Evolutionary conservation across 2,888 invertebrate species (phyloP).

Genomic region (Scrobipalpa costella): DNA sequence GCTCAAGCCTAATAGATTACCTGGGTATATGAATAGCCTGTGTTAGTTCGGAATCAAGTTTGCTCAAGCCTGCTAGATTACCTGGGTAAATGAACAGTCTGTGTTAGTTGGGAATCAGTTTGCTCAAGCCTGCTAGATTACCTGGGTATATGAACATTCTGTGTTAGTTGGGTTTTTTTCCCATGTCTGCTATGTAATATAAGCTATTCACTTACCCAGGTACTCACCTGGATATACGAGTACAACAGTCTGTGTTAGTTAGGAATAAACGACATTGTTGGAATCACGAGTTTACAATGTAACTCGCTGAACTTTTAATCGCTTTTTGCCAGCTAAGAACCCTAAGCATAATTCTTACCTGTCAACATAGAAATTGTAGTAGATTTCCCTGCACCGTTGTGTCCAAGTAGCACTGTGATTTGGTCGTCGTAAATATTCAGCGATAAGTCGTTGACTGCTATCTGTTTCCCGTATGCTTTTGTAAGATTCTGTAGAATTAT

Average conservation of each 20-base stretch:
- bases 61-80: too few species aligned
- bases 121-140: too few species aligned
- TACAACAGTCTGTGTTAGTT: neutral
- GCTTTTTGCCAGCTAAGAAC: neutral
- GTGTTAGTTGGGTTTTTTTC: too few species aligned
- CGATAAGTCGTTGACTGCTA: constrained; percentile 85
- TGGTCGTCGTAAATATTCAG: constrained; percentile 93
- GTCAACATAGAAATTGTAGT: constrained; percentile 97
- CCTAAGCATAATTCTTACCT: constrained; percentile 62
- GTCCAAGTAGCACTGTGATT: constrained; percentile 86
- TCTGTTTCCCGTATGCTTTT: constrained; percentile 81
- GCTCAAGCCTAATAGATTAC: constrained; percentile 74
- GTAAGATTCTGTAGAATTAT: constrained; percentile 77
- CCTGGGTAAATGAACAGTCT: neutral
- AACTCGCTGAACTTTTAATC: too few species aligned
- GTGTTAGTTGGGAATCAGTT: too few species aligned
- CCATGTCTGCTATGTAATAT: too few species aligned
- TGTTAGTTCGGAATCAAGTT: neutral
- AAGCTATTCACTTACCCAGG: too few species aligned
- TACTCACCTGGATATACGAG: constrained; percentile 77
- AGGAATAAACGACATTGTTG: too few species aligned
- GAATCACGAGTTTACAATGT: too few species aligned
- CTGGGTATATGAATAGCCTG: constrained; percentile 44
- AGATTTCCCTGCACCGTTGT: constrained; percentile 95
- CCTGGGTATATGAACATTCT: too few species aligned